Conservation (phyloP, 2,113 vertebrate species). For the Nesoenas mayeri region DNA sequence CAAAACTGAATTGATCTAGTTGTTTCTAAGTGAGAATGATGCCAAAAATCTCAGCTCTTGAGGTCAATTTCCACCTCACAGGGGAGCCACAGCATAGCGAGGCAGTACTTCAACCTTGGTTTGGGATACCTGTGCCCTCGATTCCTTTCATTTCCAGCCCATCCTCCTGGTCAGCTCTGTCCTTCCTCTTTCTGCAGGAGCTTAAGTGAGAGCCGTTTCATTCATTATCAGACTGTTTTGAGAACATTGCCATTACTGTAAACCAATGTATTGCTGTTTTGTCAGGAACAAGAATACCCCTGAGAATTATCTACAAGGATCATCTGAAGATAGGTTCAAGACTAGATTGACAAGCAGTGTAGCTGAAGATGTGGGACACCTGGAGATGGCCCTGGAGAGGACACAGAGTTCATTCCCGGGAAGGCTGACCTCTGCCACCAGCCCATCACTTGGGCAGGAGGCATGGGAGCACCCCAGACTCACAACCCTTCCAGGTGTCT, state of each 20-base stretch:
- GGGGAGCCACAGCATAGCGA: background rate
- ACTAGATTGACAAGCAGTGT: background rate
- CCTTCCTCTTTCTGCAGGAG: background rate
- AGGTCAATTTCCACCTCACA: background rate
- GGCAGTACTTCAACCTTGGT: background rate
- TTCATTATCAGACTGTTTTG: background rate
- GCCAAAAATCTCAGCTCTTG: background rate
- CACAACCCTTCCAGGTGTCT: background rate
- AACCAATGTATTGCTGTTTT: background rate
- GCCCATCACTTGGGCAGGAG: fast-evolving
- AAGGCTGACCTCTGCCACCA: background rate
- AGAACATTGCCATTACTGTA: background rate
- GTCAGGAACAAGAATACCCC: background rate
- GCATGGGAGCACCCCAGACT: background rate
- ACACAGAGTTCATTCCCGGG: fast-evolving
- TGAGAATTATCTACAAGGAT: background rate
- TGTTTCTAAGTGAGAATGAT: background rate
- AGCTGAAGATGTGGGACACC: background rate
- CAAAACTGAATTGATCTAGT: conserved; percentile 6
- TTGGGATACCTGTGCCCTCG: fast-evolving
- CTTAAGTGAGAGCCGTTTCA: background rate
- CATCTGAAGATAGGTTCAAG: background rate
- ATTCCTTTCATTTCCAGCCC: background rate
- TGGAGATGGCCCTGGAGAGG: background rate
- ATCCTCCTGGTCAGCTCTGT: background rate